A percentile compares a stretch with the other conserved stretches of the same genome.
These are phyloP conservation scores for Leuciscus waleckii DNA, from an alignment of 2,797 vertebrate species.

Conservation along the genomic window DNA sequence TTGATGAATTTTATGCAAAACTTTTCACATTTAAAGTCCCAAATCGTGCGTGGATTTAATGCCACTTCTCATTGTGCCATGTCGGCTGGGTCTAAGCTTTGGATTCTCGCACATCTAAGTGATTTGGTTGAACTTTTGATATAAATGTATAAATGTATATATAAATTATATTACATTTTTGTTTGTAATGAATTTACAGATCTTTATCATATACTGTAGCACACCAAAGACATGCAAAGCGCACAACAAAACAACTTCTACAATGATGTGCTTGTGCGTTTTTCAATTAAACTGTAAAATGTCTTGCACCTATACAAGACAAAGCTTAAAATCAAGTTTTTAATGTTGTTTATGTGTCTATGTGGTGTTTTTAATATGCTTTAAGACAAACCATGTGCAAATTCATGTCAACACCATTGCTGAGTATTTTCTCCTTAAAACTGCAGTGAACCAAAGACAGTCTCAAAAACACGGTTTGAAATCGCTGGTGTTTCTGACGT, in stretches of 20 bases:
- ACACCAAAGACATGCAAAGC: not conserved
- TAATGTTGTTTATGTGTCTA: no score
- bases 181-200: slow-evolving; percentile 18
- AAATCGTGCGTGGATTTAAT: slow-evolving; percentile 36
- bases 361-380: no score
- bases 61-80: not conserved
- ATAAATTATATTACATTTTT: not conserved
- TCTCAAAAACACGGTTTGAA: no score
- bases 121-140: not conserved
- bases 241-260: not conserved
- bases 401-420: no score
- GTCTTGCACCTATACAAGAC: slow-evolving; percentile 30
- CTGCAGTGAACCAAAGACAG: no score
- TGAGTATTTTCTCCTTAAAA: no score
- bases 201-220: not conserved
- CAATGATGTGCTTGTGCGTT: not conserved
- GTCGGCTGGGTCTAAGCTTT: not conserved
- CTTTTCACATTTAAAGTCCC: slow-evolving; percentile 23
- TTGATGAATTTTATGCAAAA: slow-evolving; percentile 36
- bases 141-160: not conserved
- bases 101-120: not conserved
- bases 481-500: no score
- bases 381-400: no score
- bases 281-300: slow-evolving; percentile 31
- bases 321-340: slow-evolving; percentile 36